phyloP scores from a whole-genome alignment of 2,888 invertebrate genomes.

The Agrochola circellaris region DNA sequence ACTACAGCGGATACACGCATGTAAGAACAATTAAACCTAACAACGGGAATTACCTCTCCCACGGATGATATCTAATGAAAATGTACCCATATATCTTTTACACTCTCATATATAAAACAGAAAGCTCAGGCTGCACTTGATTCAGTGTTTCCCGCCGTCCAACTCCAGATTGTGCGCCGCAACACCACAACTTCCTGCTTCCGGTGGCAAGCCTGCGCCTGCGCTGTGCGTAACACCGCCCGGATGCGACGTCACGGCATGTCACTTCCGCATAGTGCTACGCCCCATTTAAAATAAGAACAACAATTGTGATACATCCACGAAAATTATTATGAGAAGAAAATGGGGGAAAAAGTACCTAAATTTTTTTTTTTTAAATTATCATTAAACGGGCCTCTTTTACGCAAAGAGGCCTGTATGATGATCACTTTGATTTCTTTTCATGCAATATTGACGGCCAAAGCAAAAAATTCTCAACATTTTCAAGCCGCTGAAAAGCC shows the following conservation, averaged over 20 bases:
- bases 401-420: too few relatives aligned
- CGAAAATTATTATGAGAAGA: constrained; percentile 39
- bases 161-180: constrained; percentile 89
- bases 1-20: constrained; percentile 63
- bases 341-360: background rate
- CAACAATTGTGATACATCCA: constrained; percentile 46
- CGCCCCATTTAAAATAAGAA: constrained; percentile 67
- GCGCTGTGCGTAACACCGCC: constrained; percentile 77
- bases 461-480: constrained; percentile 5
- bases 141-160: constrained; percentile 89
- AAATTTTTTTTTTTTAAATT: too few relatives aligned
- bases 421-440: too few relatives aligned
- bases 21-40: constrained; percentile 72
- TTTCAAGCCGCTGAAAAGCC: constrained; percentile 13
- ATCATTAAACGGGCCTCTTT: too few relatives aligned
- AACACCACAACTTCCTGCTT: constrained; percentile 89
- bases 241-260: constrained; percentile 81
- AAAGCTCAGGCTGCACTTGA: constrained; percentile 86
- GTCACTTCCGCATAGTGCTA: constrained; percentile 76
- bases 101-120: constrained; percentile 86
- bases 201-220: constrained; percentile 86
- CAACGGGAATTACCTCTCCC: constrained; percentile 67
- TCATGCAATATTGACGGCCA: constrained; percentile 12
- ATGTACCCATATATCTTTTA: constrained; percentile 83
- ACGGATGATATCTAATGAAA: constrained; percentile 77